phyloP scores from a whole-genome alignment of 2,797 vertebrate species.

The Pyrocephalus nanus region DNA sequence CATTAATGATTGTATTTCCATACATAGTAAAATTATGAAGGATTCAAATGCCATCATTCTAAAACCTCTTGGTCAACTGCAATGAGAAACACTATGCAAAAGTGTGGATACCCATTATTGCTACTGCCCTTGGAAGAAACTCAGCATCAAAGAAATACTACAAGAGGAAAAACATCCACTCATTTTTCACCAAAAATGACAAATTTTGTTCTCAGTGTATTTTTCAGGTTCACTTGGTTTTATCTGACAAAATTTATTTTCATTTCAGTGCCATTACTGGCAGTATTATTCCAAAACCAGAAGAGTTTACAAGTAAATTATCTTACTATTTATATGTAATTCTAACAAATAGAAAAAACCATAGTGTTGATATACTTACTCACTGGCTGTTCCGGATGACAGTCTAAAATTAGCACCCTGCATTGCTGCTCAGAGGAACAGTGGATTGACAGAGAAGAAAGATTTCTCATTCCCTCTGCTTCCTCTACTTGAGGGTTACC shows the following conservation, averaged over 20 bases:
- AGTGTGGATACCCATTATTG: neutral
- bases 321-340: neutral
- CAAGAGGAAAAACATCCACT: accelerated
- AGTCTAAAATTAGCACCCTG: neutral
- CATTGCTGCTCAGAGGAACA: neutral
- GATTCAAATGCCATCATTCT: neutral
- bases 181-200: neutral
- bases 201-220: neutral
- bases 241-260: neutral
- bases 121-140: neutral
- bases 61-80: neutral
- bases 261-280: neutral
- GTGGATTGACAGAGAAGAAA: neutral
- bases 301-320: neutral
- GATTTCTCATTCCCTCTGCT: neutral
- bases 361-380: neutral
- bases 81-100: neutral
- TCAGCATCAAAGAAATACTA: neutral
- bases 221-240: neutral
- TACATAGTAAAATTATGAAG: neutral
- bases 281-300: neutral
- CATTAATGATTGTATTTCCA: neutral
- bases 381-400: neutral
- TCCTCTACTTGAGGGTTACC: neutral
- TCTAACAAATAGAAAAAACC: neutral